Conservation (phyloP, 1,140 invertebrate species). For the Heliconius congener region DNA sequence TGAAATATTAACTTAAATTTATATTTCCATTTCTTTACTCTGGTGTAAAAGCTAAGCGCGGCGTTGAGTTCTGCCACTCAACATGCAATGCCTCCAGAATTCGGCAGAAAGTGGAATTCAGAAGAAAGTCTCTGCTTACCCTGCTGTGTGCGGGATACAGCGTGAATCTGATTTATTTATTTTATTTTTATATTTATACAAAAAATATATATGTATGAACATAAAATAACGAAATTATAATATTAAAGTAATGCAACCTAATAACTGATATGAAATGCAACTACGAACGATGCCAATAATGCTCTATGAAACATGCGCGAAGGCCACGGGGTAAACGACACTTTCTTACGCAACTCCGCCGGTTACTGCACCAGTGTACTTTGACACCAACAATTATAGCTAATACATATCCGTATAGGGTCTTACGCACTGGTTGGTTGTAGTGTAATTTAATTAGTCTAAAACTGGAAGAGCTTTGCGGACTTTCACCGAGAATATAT, state of each 20-base stretch:
- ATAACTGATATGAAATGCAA: constrained; percentile 21
- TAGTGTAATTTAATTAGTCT: constrained; percentile 36
- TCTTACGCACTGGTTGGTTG: constrained; percentile 29
- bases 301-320: constrained; percentile 59
- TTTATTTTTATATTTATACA: no score
- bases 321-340: constrained; percentile 76
- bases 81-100: no score
- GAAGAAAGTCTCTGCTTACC: no score
- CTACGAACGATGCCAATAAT: constrained; percentile 45
- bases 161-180: no score
- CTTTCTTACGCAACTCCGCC: constrained; percentile 62
- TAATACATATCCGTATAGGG: constrained; percentile 18
- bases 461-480: constrained; percentile 15
- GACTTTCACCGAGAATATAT: constrained; percentile 25
- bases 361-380: constrained; percentile 43
- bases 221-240: background rate
- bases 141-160: no score
- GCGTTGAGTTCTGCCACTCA: no score
- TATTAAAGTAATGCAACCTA: constrained; percentile 2
- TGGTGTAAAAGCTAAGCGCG: no score
- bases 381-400: constrained; percentile 24
- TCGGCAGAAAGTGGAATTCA: no score
- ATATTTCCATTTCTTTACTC: no score
- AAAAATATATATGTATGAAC: no score
- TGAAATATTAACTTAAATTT: no score